Conservation (phyloP, 2,113 vertebrate species). For the Actinemys pallida region DNA sequence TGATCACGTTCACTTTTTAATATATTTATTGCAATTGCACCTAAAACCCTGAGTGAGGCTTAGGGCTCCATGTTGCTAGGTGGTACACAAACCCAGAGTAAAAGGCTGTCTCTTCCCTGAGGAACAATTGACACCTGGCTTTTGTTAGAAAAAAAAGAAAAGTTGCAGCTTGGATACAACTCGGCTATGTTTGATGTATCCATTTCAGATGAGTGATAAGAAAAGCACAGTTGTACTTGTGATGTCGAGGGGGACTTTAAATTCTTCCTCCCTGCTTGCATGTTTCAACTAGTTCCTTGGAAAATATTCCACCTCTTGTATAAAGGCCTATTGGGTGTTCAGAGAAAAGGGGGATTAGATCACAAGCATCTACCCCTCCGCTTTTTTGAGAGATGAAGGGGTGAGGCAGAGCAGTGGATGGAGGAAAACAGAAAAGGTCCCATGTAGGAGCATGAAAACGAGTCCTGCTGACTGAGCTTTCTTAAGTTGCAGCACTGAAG, state of each 20-base stretch:
- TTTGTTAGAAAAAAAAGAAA: not conserved
- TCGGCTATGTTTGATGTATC: not conserved
- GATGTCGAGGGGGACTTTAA: not conserved
- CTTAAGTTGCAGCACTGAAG: not conserved
- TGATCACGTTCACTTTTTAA: not conserved
- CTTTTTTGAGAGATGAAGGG: not conserved
- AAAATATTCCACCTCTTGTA: not conserved
- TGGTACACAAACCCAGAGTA: fast-evolving
- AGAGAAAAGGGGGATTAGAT: not conserved
- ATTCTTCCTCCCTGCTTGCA: not conserved
- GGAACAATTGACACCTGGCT: not conserved
- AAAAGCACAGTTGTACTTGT: not conserved
- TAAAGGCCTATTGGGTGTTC: not conserved
- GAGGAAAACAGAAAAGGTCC: not conserved
- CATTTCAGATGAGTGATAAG: not conserved
- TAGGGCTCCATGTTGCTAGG: not conserved
- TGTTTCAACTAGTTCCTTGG: not conserved
- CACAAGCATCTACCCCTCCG: not conserved
- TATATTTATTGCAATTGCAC: not conserved
- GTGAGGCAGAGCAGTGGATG: not conserved
- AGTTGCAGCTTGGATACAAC: not conserved
- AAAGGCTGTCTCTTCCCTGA: not conserved
- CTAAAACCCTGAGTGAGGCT: not conserved
- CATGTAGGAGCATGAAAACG: not conserved
- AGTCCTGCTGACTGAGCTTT: not conserved